Percentiles rank a stretch among this genome's conserved stretches.
phyloP scores from a whole-genome alignment of 37 sponge, comb jelly and placozoan species.

The Agelas oroides region DNA sequence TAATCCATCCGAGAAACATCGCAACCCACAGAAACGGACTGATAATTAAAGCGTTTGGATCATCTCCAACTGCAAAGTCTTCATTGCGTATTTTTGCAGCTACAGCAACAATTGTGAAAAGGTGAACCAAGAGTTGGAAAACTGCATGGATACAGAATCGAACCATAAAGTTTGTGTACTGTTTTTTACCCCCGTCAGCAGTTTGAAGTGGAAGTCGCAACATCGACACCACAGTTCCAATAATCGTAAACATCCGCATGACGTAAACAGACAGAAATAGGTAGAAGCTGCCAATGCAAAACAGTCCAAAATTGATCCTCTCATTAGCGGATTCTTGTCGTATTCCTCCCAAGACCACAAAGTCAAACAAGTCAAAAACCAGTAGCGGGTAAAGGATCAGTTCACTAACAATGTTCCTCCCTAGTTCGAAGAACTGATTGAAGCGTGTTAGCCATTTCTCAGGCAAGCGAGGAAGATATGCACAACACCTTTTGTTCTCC shows the following conservation, averaged over 20 bases:
- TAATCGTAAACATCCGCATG: conserved; percentile 24
- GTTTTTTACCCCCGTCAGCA: not conserved
- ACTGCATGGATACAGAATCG: conserved; percentile 33
- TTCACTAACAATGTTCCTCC: conserved; percentile 48
- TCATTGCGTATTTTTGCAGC: conserved; percentile 52
- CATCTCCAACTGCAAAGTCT: not conserved
- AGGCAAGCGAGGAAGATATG: not conserved
- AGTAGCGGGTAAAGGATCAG: conserved; percentile 54
- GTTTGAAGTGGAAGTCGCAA: not conserved
- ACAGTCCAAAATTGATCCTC: conserved; percentile 8
- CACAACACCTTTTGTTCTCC: not conserved
- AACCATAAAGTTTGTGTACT: conserved; percentile 1
- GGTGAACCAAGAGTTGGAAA: conserved; percentile 38
- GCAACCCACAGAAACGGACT: conserved; percentile 34
- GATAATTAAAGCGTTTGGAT: not conserved
- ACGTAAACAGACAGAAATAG: conserved; percentile 51
- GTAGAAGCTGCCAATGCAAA: conserved; percentile 50
- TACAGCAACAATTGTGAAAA: conserved; percentile 21
- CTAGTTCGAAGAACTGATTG: conserved; percentile 41
- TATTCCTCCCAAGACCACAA: not conserved
- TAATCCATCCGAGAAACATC: conserved; percentile 22
- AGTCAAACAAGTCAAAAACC: conserved; percentile 59
- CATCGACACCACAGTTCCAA: conserved; percentile 14
- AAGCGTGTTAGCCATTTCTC: conserved; percentile 10
- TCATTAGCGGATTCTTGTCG: not conserved